These are phyloP conservation scores for Anthoscopus minutus DNA, from an alignment of 2,113 vertebrate species.

Conservation along the genomic window DNA sequence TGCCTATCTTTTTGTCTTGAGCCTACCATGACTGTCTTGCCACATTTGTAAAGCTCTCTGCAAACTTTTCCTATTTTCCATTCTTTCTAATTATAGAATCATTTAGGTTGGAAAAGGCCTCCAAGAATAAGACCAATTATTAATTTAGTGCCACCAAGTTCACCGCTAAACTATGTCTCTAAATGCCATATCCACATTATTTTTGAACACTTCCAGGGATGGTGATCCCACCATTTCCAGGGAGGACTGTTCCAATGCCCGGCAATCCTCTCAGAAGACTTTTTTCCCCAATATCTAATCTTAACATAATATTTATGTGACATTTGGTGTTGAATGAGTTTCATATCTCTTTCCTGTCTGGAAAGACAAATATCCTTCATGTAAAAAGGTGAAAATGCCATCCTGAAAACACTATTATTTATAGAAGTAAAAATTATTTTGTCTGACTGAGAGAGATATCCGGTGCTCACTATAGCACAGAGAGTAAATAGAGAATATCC, in stretches of 20 bases:
- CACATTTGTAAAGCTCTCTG: not conserved
- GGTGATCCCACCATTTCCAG: not conserved
- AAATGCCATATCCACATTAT: not conserved
- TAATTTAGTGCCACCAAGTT: not conserved
- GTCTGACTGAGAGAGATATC: not conserved
- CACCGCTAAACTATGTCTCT: not conserved
- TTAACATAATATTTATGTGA: not conserved
- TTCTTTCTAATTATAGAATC: not conserved
- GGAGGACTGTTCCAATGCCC: not conserved
- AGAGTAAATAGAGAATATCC: not conserved
- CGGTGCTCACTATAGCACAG: rapidly evolving
- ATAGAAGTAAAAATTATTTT: not conserved
- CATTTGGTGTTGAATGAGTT: not conserved
- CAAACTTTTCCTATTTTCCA: not conserved
- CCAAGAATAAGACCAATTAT: not conserved
- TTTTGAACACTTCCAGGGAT: not conserved
- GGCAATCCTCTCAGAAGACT: not conserved
- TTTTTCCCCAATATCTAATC: not conserved
- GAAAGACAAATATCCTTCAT: not conserved
- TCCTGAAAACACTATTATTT: not conserved
- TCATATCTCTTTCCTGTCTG: not conserved
- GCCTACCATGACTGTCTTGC: not conserved
- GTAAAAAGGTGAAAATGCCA: not conserved
- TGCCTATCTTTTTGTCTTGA: not conserved
- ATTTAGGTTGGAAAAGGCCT: not conserved